phyloP scores from a whole-genome alignment of 2,113 vertebrate genomes.

The Thomomys bottae region DNA sequence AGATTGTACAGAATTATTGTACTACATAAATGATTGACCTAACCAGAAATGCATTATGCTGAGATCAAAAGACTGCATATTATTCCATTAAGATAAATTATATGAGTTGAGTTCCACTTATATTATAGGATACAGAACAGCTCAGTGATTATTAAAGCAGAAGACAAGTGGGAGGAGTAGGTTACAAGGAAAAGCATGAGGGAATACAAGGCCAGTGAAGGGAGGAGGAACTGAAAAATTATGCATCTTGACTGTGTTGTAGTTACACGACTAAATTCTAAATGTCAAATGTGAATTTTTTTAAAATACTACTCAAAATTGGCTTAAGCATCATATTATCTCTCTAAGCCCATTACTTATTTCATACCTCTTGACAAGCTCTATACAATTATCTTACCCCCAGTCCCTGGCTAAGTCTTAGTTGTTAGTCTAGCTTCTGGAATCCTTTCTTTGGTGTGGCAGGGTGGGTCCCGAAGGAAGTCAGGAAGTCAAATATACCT shows the following conservation, averaged over 20 bases:
- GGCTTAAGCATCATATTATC: neutral
- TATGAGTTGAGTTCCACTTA: neutral
- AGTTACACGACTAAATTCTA: slow-evolving; percentile 20
- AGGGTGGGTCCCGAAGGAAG: neutral
- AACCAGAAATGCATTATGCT: neutral
- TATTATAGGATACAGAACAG: neutral
- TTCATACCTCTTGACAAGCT: neutral
- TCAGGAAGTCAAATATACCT: neutral
- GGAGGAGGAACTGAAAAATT: neutral
- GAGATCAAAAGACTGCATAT: neutral
- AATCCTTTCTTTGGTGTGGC: slow-evolving; percentile 4
- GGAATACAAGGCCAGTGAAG: neutral
- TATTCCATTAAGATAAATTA: slow-evolving; percentile 4
- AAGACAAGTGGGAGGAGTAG: neutral
- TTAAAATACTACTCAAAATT: neutral
- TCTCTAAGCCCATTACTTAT: neutral
- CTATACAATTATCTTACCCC: neutral
- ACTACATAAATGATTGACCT: neutral
- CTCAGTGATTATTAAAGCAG: neutral
- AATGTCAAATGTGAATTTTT: neutral
- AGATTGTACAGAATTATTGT: neutral
- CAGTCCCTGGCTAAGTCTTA: neutral
- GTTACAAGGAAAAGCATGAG: neutral
- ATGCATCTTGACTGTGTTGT: neutral
- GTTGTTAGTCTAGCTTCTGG: neutral